Evolutionary conservation across 1,140 invertebrate species (phyloP).

Genomic region (Leptopilina clavipes): DNA sequence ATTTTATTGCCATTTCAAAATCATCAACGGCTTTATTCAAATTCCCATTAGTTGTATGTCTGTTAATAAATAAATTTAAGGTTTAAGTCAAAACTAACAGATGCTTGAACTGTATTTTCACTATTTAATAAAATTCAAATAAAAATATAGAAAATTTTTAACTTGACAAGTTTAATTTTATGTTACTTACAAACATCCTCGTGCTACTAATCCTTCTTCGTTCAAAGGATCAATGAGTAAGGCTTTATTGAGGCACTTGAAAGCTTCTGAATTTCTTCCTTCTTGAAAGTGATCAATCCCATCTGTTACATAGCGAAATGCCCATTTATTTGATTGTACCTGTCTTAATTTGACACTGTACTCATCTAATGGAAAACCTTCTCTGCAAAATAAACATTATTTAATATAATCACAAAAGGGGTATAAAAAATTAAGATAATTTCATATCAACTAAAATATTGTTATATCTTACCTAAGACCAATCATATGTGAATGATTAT

Average conservation of each 20-base stretch:
- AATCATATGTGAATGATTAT: slow-evolving; percentile 84
- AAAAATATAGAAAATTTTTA: not conserved
- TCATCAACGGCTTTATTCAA: slow-evolving; percentile 95
- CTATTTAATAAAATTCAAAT: not conserved
- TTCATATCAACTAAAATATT: slow-evolving; percentile 35
- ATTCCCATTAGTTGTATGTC: slow-evolving; percentile 93
- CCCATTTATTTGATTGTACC: slow-evolving; percentile 93
- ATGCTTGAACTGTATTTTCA: not conserved
- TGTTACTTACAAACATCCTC: slow-evolving; percentile 88
- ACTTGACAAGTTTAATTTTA: too few species aligned
- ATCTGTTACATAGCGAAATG: slow-evolving; percentile 91
- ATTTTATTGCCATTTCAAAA: slow-evolving; percentile 91
- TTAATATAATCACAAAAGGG: slow-evolving; percentile 32
- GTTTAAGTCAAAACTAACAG: not conserved
- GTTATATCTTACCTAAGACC: slow-evolving; percentile 80
- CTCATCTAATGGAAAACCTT: slow-evolving; percentile 85
- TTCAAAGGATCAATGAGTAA: slow-evolving; percentile 93
- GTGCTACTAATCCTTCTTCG: slow-evolving; percentile 94
- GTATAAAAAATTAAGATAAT: too few species aligned
- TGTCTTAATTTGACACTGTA: slow-evolving; percentile 89
- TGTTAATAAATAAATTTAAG: slow-evolving; percentile 62
- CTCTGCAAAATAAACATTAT: slow-evolving; percentile 73
- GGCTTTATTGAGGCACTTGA: slow-evolving; percentile 95
- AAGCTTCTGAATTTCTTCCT: slow-evolving; percentile 92
- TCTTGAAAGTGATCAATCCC: slow-evolving; percentile 96